Conservation (phyloP, 1,140 invertebrate species). For the Lepidurus arcticus region DNA sequence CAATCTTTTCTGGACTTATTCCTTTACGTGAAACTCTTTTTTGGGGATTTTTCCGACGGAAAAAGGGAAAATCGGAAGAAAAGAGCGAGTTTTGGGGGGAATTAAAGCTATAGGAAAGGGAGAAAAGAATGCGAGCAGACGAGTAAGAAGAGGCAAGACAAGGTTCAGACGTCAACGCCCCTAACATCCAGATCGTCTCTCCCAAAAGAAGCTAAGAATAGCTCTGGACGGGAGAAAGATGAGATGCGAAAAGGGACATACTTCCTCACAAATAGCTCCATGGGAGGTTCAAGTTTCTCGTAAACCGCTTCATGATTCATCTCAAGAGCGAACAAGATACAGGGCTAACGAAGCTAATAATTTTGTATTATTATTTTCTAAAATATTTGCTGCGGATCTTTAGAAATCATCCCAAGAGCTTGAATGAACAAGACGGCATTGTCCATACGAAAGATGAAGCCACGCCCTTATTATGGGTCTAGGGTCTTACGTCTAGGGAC, state of each 20-base stretch:
- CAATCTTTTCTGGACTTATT: background rate
- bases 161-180: background rate
- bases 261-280: background rate
- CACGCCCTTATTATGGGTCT: too few species aligned
- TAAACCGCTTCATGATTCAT: background rate
- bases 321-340: background rate
- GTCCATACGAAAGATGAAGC: too few species aligned
- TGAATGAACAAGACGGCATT: too few species aligned
- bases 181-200: too few species aligned
- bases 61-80: background rate
- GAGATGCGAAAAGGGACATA: constrained; percentile 18
- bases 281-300: background rate
- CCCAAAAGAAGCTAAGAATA: background rate
- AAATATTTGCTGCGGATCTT: too few species aligned
- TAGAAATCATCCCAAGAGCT: too few species aligned
- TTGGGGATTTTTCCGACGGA: background rate
- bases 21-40: background rate
- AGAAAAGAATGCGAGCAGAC: constrained; percentile 21
- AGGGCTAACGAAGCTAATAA: too few species aligned
- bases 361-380: too few species aligned
- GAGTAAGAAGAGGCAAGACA: background rate
- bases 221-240: background rate
- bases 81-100: background rate
- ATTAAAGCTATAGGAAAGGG: background rate
- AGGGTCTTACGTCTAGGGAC: too few species aligned